These are phyloP conservation scores for Macrotis lagotis DNA, from an alignment of 2,113 vertebrate species.

Conservation along the genomic window DNA sequence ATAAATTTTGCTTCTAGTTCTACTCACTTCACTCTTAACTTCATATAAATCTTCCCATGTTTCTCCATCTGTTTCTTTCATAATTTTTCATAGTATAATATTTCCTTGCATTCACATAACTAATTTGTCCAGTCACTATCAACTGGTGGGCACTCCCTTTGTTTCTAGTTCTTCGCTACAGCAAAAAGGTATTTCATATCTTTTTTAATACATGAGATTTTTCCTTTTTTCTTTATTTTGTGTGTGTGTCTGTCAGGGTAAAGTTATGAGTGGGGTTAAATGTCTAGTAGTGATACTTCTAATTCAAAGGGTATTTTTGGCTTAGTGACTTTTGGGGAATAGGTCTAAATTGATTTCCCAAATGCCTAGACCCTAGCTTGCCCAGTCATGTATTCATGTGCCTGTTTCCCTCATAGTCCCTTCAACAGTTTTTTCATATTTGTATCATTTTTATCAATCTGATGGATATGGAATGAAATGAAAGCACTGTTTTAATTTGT, in stretches of 20 bases:
- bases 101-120: not conserved
- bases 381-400: not conserved
- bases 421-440: not conserved
- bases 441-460: not conserved
- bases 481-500: not conserved
- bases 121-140: not conserved
- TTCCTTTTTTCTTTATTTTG: not conserved
- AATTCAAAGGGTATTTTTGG: too few species aligned
- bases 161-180: not conserved
- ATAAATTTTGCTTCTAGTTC: not conserved
- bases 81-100: not conserved
- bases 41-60: not conserved
- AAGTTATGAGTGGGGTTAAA: not conserved
- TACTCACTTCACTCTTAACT: not conserved
- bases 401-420: not conserved
- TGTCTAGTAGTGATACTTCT: too few species aligned
- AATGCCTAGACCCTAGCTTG: not conserved
- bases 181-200: not conserved
- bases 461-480: not conserved
- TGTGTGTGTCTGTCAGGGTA: not conserved
- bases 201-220: not conserved
- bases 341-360: not conserved
- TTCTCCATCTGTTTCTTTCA: not conserved
- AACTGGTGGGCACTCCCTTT: not conserved
- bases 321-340: not conserved